Base-by-base conservation (phyloP, 1,140 invertebrate species). In the Plectrocnemia conspersa region DNA sequence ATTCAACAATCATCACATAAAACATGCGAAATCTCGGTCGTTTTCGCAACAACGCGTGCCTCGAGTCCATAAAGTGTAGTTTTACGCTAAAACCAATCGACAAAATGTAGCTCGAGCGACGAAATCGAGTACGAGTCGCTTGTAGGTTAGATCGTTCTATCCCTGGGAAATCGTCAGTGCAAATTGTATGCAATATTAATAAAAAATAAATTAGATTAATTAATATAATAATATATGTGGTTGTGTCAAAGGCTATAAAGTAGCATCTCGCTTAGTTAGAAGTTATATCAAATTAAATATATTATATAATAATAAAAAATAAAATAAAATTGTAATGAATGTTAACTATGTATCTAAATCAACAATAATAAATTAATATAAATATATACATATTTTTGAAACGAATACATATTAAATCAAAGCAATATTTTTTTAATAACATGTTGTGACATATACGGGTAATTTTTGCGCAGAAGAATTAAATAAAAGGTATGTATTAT, bases 221-320 rank as follows among this genome's bases (percentile, higher is more conserved):
- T 36, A 36, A 40, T 40, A 19, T 35, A 35, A 13, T 11, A 13
- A 35, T n/a, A n/a, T n/a, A n/a, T n/a, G 42, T 45, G 42, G 42
- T 45, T 45, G 42, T 45, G 42, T 45, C 19, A 45, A 45, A 45
- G 42, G 42, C 42, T 45, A 45, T 45, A 45, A n/a, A 45, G 2
- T 45, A 45, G 22, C 6, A 16, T 22, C 15, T 45, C 18, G 38
- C 4, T 5, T 18, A 13, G 13, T n/a, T n/a, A n/a, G n/a, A n/a
- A n/a, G n/a, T n/a, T n/a, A n/a, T n/a, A n/a, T n/a, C n/a, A n/a
- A n/a, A n/a, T n/a, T n/a, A n/a, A n/a, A n/a, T n/a, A n/a, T n/a
- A n/a, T n/a, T n/a, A n/a, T n/a, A n/a, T n/a, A n/a, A n/a, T n/a
- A n/a, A n/a, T n/a, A n/a, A n/a, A n/a, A n/a, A n/a, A n/a, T n/a